Base-by-base conservation (phyloP, 1,140 invertebrate genomes). In the Drosophila guanche region DNA sequence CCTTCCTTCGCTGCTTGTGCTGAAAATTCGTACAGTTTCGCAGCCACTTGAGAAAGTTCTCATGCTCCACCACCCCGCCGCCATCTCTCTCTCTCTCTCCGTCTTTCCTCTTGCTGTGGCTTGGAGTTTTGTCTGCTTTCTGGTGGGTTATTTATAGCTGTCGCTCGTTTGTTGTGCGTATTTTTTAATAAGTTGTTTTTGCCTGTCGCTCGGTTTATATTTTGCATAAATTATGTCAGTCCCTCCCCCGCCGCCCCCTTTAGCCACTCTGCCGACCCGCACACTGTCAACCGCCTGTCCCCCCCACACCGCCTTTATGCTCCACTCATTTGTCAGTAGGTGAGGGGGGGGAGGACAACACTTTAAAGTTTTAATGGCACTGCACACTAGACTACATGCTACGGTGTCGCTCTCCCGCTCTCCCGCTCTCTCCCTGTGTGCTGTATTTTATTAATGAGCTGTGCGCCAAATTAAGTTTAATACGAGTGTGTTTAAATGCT, bases 371-470 rank as follows among this genome's bases (percentile, higher is more conserved):
- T 80, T 59, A 85, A 69, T 61, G 58, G 59, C 51, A 61, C 45
- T 53, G 78, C 37, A 37, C 33, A 37, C 48, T 45, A 53, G 59
- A 51, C 42, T 46, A 20, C 42, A 48, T 52, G 47, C 16, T 20
- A 20, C 16, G 16, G 5, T 45, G 12, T 2, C 47, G 10, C 12
- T 7, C 53, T 23, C 37, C 5, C 41, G 1, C 23, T 16, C 7
- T 25, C 3, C 3, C 29, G 0, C 7, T 33, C 27, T 41, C 14
- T 12, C 2, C 12, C 53, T 52, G 47, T 42, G 59, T 53, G 54
- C 27, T 57, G 46, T 86, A 72, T 75, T 88, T 86, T 88, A 86
- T 86, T 88, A 86, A 86, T 88, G 83, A 86, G 83, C 81, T 78
- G 33, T 37, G 77, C 65, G 69, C 74, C 69, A 88, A 88, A 86